Conservation (phyloP, 2,797 vertebrate genomes). For the Huso huso region DNA sequence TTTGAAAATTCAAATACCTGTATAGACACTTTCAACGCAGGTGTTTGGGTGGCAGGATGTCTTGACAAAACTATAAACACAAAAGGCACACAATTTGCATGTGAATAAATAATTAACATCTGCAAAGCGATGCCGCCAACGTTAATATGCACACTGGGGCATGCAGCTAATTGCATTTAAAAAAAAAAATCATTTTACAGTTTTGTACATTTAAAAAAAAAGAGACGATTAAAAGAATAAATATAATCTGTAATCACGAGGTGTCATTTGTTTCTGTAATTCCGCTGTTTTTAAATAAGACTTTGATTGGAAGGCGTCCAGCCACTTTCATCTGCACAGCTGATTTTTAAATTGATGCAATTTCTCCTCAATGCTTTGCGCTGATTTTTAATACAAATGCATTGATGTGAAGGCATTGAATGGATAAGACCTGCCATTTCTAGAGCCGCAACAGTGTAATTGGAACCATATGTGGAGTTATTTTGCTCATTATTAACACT, state of each 20-base stretch:
- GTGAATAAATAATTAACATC: conserved; percentile 23
- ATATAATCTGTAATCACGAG: conserved; percentile 2
- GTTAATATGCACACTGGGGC: conserved; percentile 17
- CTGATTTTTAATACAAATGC: too few species aligned
- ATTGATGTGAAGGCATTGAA: too few species aligned
- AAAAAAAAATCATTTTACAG: conserved; percentile 1
- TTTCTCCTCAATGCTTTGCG: background rate
- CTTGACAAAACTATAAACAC: background rate
- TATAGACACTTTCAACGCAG: conserved; percentile 9
- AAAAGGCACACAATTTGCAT: conserved; percentile 18
- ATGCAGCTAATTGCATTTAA: conserved; percentile 16
- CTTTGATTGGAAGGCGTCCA: background rate
- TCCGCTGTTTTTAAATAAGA: background rate
- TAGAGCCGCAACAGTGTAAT: too few species aligned
- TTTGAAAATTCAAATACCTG: too few species aligned
- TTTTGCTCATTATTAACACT: too few species aligned
- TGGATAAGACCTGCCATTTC: too few species aligned
- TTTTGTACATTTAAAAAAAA: background rate
- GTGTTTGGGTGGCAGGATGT: background rate
- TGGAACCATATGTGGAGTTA: too few species aligned
- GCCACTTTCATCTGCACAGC: background rate
- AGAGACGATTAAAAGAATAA: conserved; percentile 2
- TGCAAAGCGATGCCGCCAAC: conserved; percentile 4
- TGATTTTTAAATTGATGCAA: background rate
- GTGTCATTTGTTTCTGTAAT: background rate